Evolutionary conservation across 2,113 vertebrate species (phyloP).

Genomic region (Stomatorhinus ivindoensis): DNA sequence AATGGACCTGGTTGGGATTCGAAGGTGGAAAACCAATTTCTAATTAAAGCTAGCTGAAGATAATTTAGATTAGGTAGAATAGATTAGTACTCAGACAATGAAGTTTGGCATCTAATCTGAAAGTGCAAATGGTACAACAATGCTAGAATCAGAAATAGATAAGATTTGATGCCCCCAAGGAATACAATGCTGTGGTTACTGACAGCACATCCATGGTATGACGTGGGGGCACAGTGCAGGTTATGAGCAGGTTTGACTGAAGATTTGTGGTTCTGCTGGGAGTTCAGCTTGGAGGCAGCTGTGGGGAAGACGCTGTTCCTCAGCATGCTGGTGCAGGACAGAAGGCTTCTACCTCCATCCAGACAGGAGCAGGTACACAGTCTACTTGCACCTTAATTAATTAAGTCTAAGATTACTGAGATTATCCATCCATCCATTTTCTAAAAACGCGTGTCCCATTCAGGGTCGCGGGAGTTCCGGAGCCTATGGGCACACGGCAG

Average conservation of each 20-base stretch:
- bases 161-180: neutral
- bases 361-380: neutral
- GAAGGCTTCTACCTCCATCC: neutral
- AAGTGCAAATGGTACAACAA: neutral
- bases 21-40: neutral
- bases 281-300: neutral
- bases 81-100: neutral
- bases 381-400: neutral
- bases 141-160: neutral
- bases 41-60: neutral
- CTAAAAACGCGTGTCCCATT: neutral
- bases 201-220: neutral
- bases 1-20: conserved; percentile 60
- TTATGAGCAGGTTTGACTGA: neutral
- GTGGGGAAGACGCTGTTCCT: neutral
- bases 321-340: neutral
- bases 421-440: neutral
- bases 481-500: neutral
- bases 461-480: neutral
- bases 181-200: neutral
- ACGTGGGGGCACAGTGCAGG: neutral
- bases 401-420: neutral
- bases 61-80: neutral
- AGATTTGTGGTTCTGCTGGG: neutral
- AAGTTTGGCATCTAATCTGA: neutral